phyloP scores from a whole-genome alignment of 2,113 vertebrate species.

The Pseudorasbora parva region DNA sequence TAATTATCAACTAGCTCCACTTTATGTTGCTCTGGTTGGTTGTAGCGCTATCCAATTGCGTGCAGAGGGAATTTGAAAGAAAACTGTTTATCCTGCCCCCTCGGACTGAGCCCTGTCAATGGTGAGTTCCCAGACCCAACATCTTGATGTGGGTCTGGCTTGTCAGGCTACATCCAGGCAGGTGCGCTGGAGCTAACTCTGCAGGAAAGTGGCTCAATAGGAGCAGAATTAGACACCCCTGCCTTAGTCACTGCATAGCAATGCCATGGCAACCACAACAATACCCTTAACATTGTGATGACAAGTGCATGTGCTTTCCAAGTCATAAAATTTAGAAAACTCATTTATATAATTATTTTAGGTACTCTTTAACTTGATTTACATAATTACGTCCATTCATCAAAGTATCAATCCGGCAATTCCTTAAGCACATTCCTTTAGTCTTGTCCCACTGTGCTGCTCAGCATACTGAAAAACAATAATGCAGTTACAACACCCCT shows the following conservation, averaged over 20 bases:
- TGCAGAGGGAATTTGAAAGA: too few relatives aligned
- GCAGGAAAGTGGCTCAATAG: too few relatives aligned
- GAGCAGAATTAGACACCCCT: not conserved
- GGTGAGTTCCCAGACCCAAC: too few relatives aligned
- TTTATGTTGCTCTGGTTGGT: too few relatives aligned
- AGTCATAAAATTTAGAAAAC: not conserved
- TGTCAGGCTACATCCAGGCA: too few relatives aligned
- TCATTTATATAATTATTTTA: constrained; percentile 5
- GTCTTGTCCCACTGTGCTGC: not conserved
- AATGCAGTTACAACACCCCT: not conserved
- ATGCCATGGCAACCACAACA: not conserved
- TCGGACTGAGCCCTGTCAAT: too few relatives aligned
- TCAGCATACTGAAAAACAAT: constrained; percentile 5
- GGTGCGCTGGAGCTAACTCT: too few relatives aligned
- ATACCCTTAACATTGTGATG: not conserved
- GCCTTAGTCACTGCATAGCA: not conserved
- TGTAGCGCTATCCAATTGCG: too few relatives aligned
- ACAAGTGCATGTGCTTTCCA: not conserved
- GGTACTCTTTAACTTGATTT: not conserved
- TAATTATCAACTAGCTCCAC: too few relatives aligned
- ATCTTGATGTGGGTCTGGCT: too few relatives aligned
- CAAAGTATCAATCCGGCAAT: not conserved
- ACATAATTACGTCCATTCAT: not conserved
- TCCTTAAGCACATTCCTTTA: not conserved
- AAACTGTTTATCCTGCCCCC: too few relatives aligned